Percentiles rank a stretch among this genome's conserved stretches.
These are phyloP conservation scores for Paracyclopina nana DNA, from an alignment of 1,140 invertebrate genomes.

Conservation along the genomic window DNA sequence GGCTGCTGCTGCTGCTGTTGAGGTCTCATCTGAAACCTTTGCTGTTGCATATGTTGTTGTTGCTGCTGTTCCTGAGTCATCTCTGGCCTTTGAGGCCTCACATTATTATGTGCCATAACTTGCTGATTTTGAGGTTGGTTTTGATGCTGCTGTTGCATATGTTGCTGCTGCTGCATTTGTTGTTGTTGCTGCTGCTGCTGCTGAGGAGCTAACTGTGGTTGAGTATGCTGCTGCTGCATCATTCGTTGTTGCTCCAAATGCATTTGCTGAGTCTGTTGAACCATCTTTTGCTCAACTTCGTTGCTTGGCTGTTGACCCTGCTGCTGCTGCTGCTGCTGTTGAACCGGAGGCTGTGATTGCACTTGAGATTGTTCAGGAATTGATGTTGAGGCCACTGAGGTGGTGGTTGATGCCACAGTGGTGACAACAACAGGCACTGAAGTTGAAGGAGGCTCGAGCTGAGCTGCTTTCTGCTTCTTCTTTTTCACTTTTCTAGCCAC, in stretches of 20 bases:
- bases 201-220: not conserved
- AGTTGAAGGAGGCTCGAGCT: not conserved
- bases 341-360: slow-evolving; percentile 1
- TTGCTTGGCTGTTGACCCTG: not conserved
- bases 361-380: not conserved
- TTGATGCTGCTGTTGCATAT: too few species aligned
- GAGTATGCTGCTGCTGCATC: not conserved
- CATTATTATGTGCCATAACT: not conserved
- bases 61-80: not conserved
- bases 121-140: not conserved
- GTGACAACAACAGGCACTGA: not conserved
- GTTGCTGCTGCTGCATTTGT: too few species aligned
- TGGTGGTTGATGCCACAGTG: not conserved
- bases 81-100: not conserved
- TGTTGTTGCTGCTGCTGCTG: slow-evolving; percentile 2
- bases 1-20: not conserved
- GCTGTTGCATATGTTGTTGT: not conserved
- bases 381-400: not conserved
- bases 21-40: not conserved
- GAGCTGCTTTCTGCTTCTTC: not conserved
- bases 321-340: not conserved
- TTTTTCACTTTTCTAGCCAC: not conserved
- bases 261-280: not conserved
- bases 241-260: not conserved
- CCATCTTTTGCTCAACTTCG: not conserved